These are phyloP conservation scores for Lasioglossum pauxillum DNA, from an alignment of 2,888 invertebrate species.

Conservation along the genomic window DNA sequence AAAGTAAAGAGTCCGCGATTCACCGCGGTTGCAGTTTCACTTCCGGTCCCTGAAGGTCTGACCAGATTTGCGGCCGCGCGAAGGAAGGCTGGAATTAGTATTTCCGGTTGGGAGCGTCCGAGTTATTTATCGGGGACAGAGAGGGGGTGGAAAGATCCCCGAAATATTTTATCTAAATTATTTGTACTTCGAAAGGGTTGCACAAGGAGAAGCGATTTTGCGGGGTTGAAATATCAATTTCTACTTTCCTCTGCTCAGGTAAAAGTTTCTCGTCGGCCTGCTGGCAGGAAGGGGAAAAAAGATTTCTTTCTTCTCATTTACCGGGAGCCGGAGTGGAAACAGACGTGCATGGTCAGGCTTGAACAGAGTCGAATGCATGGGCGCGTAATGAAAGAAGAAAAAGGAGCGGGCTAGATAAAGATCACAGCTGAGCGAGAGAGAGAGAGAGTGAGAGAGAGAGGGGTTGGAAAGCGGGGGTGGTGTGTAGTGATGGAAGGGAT, in stretches of 20 bases:
- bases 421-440: neutral
- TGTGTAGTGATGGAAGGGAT: neutral
- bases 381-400: neutral
- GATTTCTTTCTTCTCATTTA: conserved; percentile 6
- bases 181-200: neutral
- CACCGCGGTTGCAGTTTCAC: neutral
- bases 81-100: neutral
- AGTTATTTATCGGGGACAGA: neutral
- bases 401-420: neutral
- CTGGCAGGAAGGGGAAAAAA: neutral
- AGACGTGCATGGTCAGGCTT: conserved; percentile 8
- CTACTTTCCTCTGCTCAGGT: neutral
- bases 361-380: neutral
- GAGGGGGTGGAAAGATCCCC: neutral
- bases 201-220: neutral
- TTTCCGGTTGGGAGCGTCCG: neutral
- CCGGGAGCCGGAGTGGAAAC: neutral
- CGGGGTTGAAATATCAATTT: conserved; percentile 7
- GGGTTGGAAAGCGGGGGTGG: neutral
- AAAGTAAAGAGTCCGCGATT: neutral
- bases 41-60: conserved; percentile 31
- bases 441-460: neutral
- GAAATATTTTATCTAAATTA: neutral
- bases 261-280: neutral
- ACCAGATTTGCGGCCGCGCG: neutral